A percentile compares a stretch with the other conserved stretches of the same genome.
These are phyloP conservation scores for Amblyornis subalaris DNA, from an alignment of 2,113 vertebrate genomes.

Conservation along the genomic window DNA sequence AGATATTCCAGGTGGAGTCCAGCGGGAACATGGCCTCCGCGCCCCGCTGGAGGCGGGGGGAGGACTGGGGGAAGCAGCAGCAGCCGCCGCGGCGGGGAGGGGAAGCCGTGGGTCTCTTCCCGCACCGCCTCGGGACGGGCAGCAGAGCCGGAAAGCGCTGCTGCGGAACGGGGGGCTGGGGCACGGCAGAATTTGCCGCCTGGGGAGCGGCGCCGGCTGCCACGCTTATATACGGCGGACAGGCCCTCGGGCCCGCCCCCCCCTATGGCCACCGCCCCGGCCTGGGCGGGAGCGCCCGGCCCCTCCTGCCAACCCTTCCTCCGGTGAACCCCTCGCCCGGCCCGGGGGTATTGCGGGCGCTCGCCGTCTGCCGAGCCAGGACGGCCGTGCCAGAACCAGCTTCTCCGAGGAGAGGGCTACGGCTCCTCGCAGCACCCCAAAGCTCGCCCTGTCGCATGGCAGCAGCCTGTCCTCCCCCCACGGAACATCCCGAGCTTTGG, in stretches of 20 bases:
- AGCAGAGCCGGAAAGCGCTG: rapidly evolving
- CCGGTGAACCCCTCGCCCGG: not conserved
- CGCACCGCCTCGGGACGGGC: not conserved
- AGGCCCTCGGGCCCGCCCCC: not conserved
- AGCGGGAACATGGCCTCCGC: slow-evolving; percentile 82
- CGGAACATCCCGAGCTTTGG: not conserved
- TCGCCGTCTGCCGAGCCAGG: rapidly evolving
- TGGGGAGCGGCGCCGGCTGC: rapidly evolving
- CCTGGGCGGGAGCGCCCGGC: not conserved
- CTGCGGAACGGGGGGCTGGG: rapidly evolving
- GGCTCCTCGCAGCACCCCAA: not conserved
- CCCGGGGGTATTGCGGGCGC: rapidly evolving
- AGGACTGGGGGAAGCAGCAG: not conserved
- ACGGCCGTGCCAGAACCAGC: not conserved
- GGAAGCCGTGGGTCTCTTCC: not conserved
- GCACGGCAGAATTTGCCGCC: rapidly evolving
- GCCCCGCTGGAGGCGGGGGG: not conserved
- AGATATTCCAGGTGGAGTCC: slow-evolving; percentile 92
- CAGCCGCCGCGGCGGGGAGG: not conserved
- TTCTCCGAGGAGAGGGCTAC: not conserved
- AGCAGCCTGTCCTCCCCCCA: not conserved
- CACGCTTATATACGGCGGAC: not conserved
- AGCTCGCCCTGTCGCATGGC: too few relatives aligned
- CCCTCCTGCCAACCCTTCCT: slow-evolving; percentile 9
- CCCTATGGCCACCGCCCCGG: not conserved